These are phyloP conservation scores for Ptychadena robeensis DNA, from an alignment of 2,797 vertebrate genomes.

Conservation along the genomic window DNA sequence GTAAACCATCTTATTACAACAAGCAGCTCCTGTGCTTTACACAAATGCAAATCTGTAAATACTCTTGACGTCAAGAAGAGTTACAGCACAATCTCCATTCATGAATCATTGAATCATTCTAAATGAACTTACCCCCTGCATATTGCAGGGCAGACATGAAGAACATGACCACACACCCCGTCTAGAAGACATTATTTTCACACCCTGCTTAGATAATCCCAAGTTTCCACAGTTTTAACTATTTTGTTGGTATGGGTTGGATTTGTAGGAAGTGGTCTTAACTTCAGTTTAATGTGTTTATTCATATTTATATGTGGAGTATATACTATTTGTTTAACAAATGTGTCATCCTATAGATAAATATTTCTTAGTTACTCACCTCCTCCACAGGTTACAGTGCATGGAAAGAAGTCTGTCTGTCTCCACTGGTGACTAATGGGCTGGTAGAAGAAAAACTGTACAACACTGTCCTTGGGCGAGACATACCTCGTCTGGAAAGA, in stretches of 20 bases:
- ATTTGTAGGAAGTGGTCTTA: neutral
- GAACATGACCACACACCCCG: neutral
- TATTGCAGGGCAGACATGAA: conserved; percentile 20
- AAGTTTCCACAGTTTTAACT: conserved; percentile 24
- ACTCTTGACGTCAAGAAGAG: conserved; percentile 35
- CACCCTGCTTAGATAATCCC: conserved; percentile 24
- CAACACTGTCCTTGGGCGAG: conserved; percentile 80
- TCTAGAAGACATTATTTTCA: conserved; percentile 31
- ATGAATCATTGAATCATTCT: conserved; percentile 36
- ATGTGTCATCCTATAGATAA: conserved; percentile 26
- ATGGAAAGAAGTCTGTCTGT: conserved; percentile 94
- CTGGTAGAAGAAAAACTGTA: conserved; percentile 93
- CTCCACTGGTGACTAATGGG: conserved; percentile 93
- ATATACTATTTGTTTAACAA: conserved; percentile 43
- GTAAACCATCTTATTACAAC: conserved; percentile 18
- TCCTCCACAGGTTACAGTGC: conserved; percentile 91
- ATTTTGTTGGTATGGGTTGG: conserved; percentile 9
- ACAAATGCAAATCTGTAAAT: conserved; percentile 7
- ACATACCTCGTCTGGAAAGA: conserved; percentile 84
- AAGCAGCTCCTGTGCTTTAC: conserved; percentile 23
- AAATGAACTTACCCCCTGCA: conserved; percentile 24
- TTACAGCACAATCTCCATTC: conserved; percentile 13
- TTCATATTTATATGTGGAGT: conserved; percentile 20
- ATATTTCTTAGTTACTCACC: conserved; percentile 74
- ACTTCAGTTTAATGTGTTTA: neutral